Percentiles rank a stretch among this genome's conserved stretches.
Conservation (phyloP, 2,113 vertebrate species). For the Cisticola juncidis region DNA sequence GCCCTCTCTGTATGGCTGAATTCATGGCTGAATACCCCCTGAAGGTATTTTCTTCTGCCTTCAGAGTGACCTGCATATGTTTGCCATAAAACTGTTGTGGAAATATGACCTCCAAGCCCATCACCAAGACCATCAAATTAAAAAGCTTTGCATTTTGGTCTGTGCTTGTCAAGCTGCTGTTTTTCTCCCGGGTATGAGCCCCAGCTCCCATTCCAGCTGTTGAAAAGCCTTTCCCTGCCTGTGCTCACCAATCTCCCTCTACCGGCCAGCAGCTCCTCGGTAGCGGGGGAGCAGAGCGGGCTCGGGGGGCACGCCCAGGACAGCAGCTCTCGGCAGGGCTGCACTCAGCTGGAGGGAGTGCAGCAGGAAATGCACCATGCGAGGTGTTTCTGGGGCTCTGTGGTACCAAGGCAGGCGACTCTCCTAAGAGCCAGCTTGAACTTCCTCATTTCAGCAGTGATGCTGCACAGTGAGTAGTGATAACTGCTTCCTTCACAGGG, state of each 20-base stretch:
- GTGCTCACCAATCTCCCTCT: slow-evolving; percentile 22
- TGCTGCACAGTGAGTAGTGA: neutral
- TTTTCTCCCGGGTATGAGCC: neutral
- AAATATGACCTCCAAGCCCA: neutral
- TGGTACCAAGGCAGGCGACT: neutral
- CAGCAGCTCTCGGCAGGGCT: neutral
- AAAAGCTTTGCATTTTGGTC: neutral
- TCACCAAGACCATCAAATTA: neutral
- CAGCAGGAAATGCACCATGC: neutral
- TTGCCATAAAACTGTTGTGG: neutral
- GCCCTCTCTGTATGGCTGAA: neutral
- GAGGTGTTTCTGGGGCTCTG: neutral
- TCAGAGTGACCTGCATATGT: neutral
- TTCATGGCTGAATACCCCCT: neutral
- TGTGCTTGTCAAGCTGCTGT: neutral
- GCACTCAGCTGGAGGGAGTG: neutral
- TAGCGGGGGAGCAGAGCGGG: neutral
- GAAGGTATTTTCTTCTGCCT: neutral
- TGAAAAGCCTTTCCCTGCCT: neutral
- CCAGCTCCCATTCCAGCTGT: neutral
- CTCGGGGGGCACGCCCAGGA: neutral
- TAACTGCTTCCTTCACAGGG: neutral
- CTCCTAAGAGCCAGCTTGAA: neutral
- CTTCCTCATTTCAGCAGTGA: neutral
- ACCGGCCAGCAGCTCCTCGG: neutral